Percentiles rank a stretch among this genome's conserved stretches.
phyloP scores from a whole-genome alignment of 2,888 invertebrate species.

The Pammene aurita region DNA sequence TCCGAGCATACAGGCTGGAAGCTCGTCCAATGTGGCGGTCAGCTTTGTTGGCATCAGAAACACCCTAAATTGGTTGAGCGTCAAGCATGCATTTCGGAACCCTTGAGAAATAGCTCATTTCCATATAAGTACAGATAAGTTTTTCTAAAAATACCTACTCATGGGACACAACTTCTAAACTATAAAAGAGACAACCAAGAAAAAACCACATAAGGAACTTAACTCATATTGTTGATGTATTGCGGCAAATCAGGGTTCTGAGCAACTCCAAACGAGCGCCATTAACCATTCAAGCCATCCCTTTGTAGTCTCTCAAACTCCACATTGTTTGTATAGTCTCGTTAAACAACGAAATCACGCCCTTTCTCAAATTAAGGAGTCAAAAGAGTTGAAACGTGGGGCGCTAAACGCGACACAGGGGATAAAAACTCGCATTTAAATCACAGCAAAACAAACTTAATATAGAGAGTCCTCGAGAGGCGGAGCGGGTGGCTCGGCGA shows the following conservation, averaged over 20 bases:
- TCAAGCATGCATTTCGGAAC: too few species aligned
- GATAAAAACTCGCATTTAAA: constrained; percentile 56
- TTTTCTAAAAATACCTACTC: too few species aligned
- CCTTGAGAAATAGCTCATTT: too few species aligned
- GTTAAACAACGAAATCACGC: constrained; percentile 32
- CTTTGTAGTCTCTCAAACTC: constrained; percentile 21
- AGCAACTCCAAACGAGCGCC: neutral
- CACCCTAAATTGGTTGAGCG: too few species aligned
- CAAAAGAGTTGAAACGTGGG: constrained; percentile 36
- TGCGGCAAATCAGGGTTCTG: neutral
- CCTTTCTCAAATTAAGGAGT: constrained; percentile 31
- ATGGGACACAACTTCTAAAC: too few species aligned
- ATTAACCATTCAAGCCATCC: neutral
- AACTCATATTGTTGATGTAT: too few species aligned
- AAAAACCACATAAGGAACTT: too few species aligned
- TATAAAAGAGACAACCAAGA: too few species aligned
- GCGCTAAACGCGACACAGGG: constrained; percentile 22
- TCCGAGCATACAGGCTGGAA: too few species aligned
- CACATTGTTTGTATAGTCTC: constrained; percentile 27
- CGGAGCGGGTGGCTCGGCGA: constrained; percentile 17
- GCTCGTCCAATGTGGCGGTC: too few species aligned
- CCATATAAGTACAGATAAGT: too few species aligned
- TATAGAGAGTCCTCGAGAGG: constrained; percentile 54
- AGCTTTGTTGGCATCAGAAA: too few species aligned
- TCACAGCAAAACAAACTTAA: constrained; percentile 66